phyloP scores from a whole-genome alignment of 2,888 invertebrate genomes.

The Philereme vetulata region DNA sequence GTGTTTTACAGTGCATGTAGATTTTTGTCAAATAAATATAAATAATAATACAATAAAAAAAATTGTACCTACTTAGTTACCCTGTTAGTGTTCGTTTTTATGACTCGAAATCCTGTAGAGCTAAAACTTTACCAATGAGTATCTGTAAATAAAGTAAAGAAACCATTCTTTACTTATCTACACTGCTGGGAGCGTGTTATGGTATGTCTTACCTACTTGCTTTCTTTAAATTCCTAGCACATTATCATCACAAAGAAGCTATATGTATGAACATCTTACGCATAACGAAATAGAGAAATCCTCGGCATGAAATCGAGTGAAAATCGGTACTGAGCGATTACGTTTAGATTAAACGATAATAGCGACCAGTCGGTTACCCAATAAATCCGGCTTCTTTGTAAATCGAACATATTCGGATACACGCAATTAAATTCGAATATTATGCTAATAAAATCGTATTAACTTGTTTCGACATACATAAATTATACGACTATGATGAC shows the following conservation, averaged over 20 bases:
- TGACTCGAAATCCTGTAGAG: too few species aligned
- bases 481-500: constrained; percentile 13
- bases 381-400: constrained; percentile 48
- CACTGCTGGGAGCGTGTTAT: too few species aligned
- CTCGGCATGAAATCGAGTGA: constrained; percentile 52
- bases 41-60: too few species aligned
- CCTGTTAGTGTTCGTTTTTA: too few species aligned
- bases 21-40: too few species aligned
- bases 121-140: too few species aligned
- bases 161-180: too few species aligned
- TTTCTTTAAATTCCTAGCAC: constrained; percentile 17
- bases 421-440: constrained; percentile 42
- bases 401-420: constrained; percentile 41
- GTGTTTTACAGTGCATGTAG: too few species aligned
- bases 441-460: constrained; percentile 46
- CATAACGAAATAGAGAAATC: constrained; percentile 55
- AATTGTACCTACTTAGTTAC: too few species aligned
- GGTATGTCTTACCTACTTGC: not conserved
- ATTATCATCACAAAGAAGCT: constrained; percentile 24
- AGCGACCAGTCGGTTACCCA: constrained; percentile 67
- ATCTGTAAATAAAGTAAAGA: too few species aligned
- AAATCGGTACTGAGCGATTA: constrained; percentile 54
- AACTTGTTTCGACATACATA: constrained; percentile 44
- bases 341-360: constrained; percentile 46
- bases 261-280: constrained; percentile 30